Percentiles rank a stretch among this genome's conserved stretches.
Conservation (phyloP, 30 jellyfish, hydroid and myxozoan genomes). For the Catostylus mosaicus region DNA sequence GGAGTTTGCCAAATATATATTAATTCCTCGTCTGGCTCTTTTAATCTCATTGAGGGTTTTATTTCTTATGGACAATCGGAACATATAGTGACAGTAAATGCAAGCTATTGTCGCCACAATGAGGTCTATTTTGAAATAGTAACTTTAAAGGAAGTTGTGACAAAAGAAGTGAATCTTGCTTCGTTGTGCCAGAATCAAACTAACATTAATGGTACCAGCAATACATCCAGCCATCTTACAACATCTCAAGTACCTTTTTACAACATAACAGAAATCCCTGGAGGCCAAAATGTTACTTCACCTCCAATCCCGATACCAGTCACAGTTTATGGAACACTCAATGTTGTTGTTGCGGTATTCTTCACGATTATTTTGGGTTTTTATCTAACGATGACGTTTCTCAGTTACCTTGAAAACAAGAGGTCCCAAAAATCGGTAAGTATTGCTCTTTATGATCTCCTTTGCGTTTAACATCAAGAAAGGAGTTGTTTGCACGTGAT, state of each 20-base stretch:
- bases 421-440: slow-evolving; percentile 47
- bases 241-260: neutral
- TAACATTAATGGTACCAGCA: neutral
- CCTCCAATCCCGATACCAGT: slow-evolving; percentile 4
- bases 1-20: slow-evolving; percentile 3
- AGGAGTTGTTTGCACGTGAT: too few relatives aligned
- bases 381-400: slow-evolving; percentile 18
- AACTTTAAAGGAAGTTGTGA: neutral
- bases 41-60: neutral
- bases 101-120: neutral
- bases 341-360: slow-evolving; percentile 43
- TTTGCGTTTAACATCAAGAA: too few relatives aligned
- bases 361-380: slow-evolving; percentile 25
- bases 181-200: neutral
- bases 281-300: neutral
- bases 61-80: neutral
- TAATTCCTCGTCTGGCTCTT: neutral
- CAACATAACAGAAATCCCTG: neutral
- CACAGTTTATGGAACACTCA: slow-evolving; percentile 15
- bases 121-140: neutral
- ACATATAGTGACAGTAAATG: neutral
- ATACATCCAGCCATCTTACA: neutral
- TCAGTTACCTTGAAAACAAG: slow-evolving; percentile 49
- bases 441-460: neutral
- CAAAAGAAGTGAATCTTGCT: neutral